Base-by-base conservation (phyloP, 2,797 vertebrate genomes). In the Paguma larvata region DNA sequence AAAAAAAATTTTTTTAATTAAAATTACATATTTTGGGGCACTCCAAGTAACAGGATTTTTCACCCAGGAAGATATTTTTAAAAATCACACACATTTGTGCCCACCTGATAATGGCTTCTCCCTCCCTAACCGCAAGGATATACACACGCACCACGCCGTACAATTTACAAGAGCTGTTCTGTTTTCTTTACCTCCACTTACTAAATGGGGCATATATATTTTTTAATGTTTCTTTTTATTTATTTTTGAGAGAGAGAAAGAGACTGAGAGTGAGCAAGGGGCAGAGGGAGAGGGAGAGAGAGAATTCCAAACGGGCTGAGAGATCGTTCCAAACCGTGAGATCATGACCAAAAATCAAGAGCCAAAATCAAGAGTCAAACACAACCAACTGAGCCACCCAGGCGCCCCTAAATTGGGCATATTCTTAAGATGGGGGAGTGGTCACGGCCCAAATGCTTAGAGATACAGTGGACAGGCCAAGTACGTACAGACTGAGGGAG, bases 21-120 rank as follows among this genome's bases (percentile, higher is more conserved):
- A 96, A 93, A 95, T 68, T 4, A 87, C 5, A 3, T 53, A 86
- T 73, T 73, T 56, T 59, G 12, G 21, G 25, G 44, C 23, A 56
- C 53, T 91, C 51, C 77, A 91, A 59, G 44, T 88, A 75, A 34
- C 27, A 95, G 75, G 79, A 67, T 68, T 89, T 85, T 73, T 34
- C 34, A 79, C 4, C 32, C 10, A 21, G 34, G 5, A 78, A 83
- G 19, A 85, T 12, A 56, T 4, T 1, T 1, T 19, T 30, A 79
- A 93, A 88, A 88, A 38, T 25, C 25, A 85, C 5, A 56, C 38
- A 32, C n/a, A 48, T 67, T 6, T 78, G 53, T 41, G 3, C 68
- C 56, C 62, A 67, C 75, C 46, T 63, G 46, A 65, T 30, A 75
- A 78, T 15, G 51, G 7, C 2, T 18, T 51, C 80, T 38, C n/a